Evolutionary conservation across 2,113 vertebrate species (phyloP), one percentile per base, ranked within the genome.

Genomic region (Otis tarda): DNA sequence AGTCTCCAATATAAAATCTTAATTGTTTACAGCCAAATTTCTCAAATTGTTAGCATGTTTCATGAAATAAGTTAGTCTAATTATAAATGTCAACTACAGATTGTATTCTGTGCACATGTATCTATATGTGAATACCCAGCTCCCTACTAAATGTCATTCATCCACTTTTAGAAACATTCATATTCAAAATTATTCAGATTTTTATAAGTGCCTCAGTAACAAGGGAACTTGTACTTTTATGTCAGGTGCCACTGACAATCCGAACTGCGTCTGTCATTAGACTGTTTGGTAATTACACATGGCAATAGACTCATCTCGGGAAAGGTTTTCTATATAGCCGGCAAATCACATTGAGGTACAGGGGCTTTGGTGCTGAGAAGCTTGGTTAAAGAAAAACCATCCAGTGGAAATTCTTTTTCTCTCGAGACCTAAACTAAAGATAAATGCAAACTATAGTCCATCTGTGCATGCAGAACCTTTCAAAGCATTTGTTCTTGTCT

Each of bases 121-220:
- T 82, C 94, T 78, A 93, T 91, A 95, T 73, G 89, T 69, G 93
- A 97, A 87, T 87, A 95, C 37, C 93, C 93, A 91, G 55, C 86
- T 96, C 94, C 59, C 71, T 86, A 79, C 96, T 93, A 97, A 96
- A 96, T 97, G 96, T 96, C 95, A 95, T 94, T 96, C 85, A 96
- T 57, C 95, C 84, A 69, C 65, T 96, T 96, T 96, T 97, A 95
- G 96, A 91, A 97, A 94, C 95, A 97, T 93, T 97, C 94, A 96
- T 85, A 96, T 96, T 96, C 93, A 95, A 94, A 97, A 94, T 95
- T 95, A 95, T 94, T 97, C 95, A 87, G 81, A 83, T 94, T 95
- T 95, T 95, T 85, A 7, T 87, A 96, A 95, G 82, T 90, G 75
- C 84, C 50, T 93, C 63, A 47, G 94, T 91, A 94, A 97, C 90